phyloP scores from a whole-genome alignment of 2,113 vertebrate genomes.

The Peromyscus maniculatus region DNA sequence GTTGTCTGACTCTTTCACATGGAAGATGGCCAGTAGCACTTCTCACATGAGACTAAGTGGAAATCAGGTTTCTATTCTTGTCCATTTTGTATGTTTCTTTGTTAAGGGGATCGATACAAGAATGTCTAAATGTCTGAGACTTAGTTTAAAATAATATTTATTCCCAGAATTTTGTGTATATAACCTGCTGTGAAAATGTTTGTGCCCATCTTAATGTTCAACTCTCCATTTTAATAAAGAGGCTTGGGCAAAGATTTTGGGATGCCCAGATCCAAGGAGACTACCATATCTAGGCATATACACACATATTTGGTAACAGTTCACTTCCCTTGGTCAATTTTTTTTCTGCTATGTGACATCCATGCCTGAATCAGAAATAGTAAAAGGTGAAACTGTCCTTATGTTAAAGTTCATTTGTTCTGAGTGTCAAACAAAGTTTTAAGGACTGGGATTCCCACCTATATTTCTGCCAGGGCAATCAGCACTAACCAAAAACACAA shows the following conservation, averaged over 20 bases:
- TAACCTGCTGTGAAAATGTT: constrained; percentile 70
- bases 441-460: not conserved
- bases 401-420: not conserved
- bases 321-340: constrained; percentile 77
- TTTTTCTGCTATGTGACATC: constrained; percentile 57
- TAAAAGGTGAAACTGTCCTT: constrained; percentile 46
- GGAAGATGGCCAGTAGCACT: not conserved
- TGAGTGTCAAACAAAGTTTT: constrained; percentile 14
- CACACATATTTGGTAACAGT: not conserved
- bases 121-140: not conserved
- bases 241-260: constrained; percentile 34
- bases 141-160: not conserved
- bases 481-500: constrained; percentile 13
- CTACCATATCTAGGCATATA: constrained; percentile 54
- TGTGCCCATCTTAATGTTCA: not conserved
- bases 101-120: not conserved
- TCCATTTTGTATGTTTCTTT: too few species aligned
- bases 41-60: not conserved
- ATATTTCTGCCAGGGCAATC: constrained; percentile 2
- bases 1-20: not conserved
- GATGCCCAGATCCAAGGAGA: constrained; percentile 41
- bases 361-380: constrained; percentile 64
- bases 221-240: not conserved
- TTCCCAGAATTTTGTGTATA: constrained; percentile 63
- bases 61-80: not conserved